Evolutionary conservation across 2,113 vertebrate species (phyloP).

Genomic region (Lepisosteus osseus): DNA sequence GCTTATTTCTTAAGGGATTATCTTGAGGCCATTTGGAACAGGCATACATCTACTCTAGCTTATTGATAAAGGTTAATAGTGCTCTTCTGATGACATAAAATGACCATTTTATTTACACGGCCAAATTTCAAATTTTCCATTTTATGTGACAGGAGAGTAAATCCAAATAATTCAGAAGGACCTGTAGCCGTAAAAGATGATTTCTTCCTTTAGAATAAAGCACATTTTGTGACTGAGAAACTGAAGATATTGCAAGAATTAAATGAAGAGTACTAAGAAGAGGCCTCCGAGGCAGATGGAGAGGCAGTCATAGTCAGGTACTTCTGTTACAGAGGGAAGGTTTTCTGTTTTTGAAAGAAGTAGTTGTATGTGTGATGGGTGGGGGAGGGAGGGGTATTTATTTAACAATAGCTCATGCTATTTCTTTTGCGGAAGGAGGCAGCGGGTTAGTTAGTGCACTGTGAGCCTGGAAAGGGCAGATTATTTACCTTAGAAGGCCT

Average conservation of each 20-base stretch:
- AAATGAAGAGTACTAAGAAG: neutral
- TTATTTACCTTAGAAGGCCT: conserved; percentile 32
- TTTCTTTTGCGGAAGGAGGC: conserved; percentile 28
- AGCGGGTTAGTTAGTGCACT: conserved; percentile 17
- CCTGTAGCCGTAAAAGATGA: neutral
- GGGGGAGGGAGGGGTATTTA: conserved; percentile 51
- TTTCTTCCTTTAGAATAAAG: conserved; percentile 5
- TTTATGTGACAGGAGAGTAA: conserved; percentile 8
- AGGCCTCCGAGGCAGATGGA: no score
- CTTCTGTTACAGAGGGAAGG: conserved; percentile 33
- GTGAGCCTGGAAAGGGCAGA: conserved; percentile 1
- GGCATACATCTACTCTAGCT: no score
- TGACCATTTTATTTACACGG: neutral
- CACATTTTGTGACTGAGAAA: conserved; percentile 3
- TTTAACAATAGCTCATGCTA: conserved; percentile 40
- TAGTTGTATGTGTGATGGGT: conserved; percentile 10
- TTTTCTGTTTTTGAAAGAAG: conserved; percentile 23
- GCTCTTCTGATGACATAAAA: no score
- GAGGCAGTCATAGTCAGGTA: conserved; percentile 21
- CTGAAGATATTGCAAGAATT: neutral
- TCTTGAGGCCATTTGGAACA: no score
- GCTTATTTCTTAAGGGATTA: neutral
- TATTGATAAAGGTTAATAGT: no score
- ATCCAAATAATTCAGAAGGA: conserved; percentile 1
- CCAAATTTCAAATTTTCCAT: neutral